Evolutionary conservation across 2,797 vertebrate genomes (phyloP), one percentile per base, ranked within the genome.

Genomic region (Scolopax rusticola): DNA sequence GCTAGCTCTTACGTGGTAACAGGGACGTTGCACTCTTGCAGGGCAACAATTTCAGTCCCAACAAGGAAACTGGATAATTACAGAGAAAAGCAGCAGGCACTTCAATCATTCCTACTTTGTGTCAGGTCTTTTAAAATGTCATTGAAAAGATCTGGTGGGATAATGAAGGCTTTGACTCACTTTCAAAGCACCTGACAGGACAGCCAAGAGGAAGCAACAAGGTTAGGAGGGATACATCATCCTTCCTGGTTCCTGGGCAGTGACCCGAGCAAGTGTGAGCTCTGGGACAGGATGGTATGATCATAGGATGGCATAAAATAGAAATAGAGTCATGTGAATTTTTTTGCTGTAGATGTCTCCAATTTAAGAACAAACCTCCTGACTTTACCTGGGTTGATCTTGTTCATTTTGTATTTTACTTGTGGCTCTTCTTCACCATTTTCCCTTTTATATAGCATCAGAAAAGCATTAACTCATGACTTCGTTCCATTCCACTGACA

Each of bases 361-460:
- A 40, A 54, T 88, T 88, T 71, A 73, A 84, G 67, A 93, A 68
- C 53, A 93, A 82, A 87, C 30, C 21, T 73, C 56, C 71, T 71
- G 63, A 63, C 76, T 92, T 86, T 40, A 79, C 73, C 45, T 79
- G 64, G 38, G 87, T 41, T 90, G 64, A 84, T 95, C 47, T 64
- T 41, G 63, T 73, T 97, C 76, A 84, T 90, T 96, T 80, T 54
- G 33, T 92, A 47, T 88, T 96, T 96, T 64, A 95, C 84, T 77
- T 91, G 73, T 70, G 45, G 61, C 89, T 85, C 48, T 90, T 92
- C 85, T 95, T 96, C 92, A 93, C 67, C 48, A 88, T 95, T 94
- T 95, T 77, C 64, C 84, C 70, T 96, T 97, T 97, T 95, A 93
- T 38, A 87, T 3, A 71, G 47, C 74, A 91, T 86, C 82, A 93